phyloP scores from a whole-genome alignment of 2,113 vertebrate genomes.

The Sprattus sprattus region DNA sequence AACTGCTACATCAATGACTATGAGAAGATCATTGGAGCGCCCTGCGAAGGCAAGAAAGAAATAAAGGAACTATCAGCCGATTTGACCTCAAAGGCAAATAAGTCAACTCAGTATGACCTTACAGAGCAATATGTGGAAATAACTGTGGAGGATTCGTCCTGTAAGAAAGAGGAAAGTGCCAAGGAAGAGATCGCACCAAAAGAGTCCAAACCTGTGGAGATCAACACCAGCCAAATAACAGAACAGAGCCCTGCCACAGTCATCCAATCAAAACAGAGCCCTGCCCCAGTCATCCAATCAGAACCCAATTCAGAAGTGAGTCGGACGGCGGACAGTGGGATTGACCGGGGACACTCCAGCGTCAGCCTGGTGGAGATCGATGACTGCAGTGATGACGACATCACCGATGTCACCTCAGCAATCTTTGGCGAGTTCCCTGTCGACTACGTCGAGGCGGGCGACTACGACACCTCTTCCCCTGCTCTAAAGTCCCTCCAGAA shows the following conservation, averaged over 20 bases:
- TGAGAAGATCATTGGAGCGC: conserved; percentile 59
- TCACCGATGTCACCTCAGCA: conserved; percentile 78
- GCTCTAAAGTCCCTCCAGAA: conserved; percentile 80
- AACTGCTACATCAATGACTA: conserved; percentile 62
- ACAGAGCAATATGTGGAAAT: conserved; percentile 55
- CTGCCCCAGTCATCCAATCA: conserved; percentile 48
- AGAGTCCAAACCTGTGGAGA: conserved; percentile 31
- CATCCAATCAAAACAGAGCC: conserved; percentile 42
- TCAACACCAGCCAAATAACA: conserved; percentile 41
- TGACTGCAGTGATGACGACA: conserved; percentile 76
- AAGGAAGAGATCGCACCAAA: conserved; percentile 42
- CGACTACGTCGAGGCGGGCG: conserved; percentile 65
- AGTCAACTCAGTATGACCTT: conserved; percentile 28
- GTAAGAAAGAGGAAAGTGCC: not conserved
- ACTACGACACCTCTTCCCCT: conserved; percentile 49
- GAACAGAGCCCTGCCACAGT: conserved; percentile 41
- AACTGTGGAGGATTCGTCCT: not conserved
- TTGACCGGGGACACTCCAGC: conserved; percentile 70
- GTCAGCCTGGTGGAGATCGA: conserved; percentile 71
- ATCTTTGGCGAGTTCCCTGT: conserved; percentile 72
- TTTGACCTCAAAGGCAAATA: conserved; percentile 54
- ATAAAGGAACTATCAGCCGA: conserved; percentile 55
- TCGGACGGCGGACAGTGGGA: conserved; percentile 42
- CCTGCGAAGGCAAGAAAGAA: conserved; percentile 56
- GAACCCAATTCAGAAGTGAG: conserved; percentile 66